Percentiles rank a stretch among this genome's conserved stretches.
Conservation (phyloP, 2,797 vertebrate species). For the Aotus griseimembra region DNA sequence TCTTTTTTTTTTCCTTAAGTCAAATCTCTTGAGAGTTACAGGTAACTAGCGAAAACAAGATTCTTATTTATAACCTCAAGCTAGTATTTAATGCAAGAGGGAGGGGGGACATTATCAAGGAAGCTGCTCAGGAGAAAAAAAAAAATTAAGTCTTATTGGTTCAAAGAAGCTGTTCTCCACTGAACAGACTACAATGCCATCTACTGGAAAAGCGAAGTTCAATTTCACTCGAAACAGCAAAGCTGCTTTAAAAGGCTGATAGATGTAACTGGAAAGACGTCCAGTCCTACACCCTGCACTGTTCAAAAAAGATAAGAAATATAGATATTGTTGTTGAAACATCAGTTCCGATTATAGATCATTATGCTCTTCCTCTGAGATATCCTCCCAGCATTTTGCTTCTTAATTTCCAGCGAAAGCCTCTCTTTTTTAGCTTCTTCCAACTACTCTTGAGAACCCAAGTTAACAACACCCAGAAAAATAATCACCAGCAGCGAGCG, state of each 20-base stretch:
- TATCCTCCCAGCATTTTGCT: constrained; percentile 57
- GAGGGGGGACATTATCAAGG: constrained; percentile 73
- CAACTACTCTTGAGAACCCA: constrained; percentile 32
- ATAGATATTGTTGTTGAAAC: not conserved
- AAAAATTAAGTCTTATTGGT: constrained; percentile 58
- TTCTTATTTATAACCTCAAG: constrained; percentile 84
- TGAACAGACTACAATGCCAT: constrained; percentile 83
- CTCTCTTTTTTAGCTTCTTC: constrained; percentile 18
- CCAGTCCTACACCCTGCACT: not conserved
- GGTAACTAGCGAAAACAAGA: constrained; percentile 80
- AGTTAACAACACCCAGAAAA: constrained; percentile 64
- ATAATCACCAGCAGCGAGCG: constrained; percentile 24
- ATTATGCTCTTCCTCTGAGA: constrained; percentile 28
- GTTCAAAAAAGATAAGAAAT: constrained; percentile 9
- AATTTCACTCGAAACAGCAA: not conserved
- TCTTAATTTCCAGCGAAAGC: constrained; percentile 56
- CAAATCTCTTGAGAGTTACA: constrained; percentile 80
- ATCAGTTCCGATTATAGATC: constrained; percentile 41
- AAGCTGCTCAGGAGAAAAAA: constrained; percentile 53
- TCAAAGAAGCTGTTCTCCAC: constrained; percentile 28
- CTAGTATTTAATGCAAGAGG: constrained; percentile 82
- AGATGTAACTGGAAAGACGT: constrained; percentile 52
- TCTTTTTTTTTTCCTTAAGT: constrained; percentile 62
- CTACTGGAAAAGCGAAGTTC: constrained; percentile 79
- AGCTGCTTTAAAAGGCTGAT: constrained; percentile 33